Conservation (phyloP, 1,140 invertebrate genomes). For the Drosophila oshimai region DNA sequence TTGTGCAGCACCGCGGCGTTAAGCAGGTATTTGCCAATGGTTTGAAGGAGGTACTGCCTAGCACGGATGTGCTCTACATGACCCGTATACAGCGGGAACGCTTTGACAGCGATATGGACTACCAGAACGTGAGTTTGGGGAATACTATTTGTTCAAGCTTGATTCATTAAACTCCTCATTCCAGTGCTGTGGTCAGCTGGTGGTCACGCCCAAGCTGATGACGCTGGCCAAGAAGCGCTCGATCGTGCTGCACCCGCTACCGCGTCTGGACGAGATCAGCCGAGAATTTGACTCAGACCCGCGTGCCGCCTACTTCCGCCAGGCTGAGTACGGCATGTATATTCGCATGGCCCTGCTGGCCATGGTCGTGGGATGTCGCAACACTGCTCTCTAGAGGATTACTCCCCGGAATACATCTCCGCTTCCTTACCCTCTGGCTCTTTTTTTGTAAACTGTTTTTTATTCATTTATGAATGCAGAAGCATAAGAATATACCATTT, state of each 20-base stretch:
- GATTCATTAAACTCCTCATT: no score
- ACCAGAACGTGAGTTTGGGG: conserved; percentile 86
- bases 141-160: no score
- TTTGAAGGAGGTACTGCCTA: conserved; percentile 93
- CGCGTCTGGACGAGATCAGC: conserved; percentile 96
- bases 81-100: conserved; percentile 98
- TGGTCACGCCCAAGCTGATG: conserved; percentile 98
- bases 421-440: background rate
- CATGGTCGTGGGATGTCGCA: conserved; percentile 90
- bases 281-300: conserved; percentile 97
- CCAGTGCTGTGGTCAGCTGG: conserved; percentile 91
- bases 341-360: conserved; percentile 98
- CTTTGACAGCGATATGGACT: conserved; percentile 93
- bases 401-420: background rate
- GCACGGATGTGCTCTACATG: conserved; percentile 99
- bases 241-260: conserved; percentile 99
- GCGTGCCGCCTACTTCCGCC: conserved; percentile 98
- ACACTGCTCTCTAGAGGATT: conserved; percentile 24
- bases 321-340: conserved; percentile 98
- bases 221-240: conserved; percentile 95
- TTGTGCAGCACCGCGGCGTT: conserved; percentile 90
- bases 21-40: conserved; percentile 88
- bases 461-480: no score
- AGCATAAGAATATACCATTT: no score
- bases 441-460: background rate